Percentiles rank a stretch among this genome's conserved stretches.
Conservation (phyloP, 92 coral and sea anemone species). For the Hydrozoanthus gracilis region DNA sequence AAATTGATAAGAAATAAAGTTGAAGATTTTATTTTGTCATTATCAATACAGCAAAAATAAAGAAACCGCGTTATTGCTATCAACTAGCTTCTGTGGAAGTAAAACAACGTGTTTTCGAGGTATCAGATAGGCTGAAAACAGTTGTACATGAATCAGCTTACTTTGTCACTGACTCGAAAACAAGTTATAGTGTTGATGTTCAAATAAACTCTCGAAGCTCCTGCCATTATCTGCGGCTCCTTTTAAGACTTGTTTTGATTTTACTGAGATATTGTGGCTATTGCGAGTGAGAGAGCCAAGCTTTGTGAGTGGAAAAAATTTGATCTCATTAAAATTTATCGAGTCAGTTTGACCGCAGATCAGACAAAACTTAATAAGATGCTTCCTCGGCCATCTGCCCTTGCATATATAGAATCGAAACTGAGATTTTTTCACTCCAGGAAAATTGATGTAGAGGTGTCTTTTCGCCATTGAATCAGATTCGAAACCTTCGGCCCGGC, state of each 20-base stretch:
- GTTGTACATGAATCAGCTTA: not conserved
- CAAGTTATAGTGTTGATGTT: not conserved
- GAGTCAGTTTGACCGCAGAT: not conserved
- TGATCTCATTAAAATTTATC: conserved; percentile 8
- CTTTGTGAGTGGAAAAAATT: not conserved
- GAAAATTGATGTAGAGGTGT: too few relatives aligned
- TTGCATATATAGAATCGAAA: not conserved
- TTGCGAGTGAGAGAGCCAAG: not conserved
- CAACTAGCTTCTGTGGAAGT: too few relatives aligned
- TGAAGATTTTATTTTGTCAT: too few relatives aligned
- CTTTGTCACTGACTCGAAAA: not conserved
- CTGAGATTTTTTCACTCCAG: too few relatives aligned
- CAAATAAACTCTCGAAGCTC: too few relatives aligned
- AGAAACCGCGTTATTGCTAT: too few relatives aligned
- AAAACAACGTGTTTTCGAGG: too few relatives aligned
- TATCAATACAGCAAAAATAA: too few relatives aligned
- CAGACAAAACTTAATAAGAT: not conserved
- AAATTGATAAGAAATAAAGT: too few relatives aligned
- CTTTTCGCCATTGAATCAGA: too few relatives aligned
- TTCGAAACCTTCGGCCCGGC: too few relatives aligned
- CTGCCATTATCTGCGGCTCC: not conserved
- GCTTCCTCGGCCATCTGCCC: not conserved
- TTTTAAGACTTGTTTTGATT: not conserved
- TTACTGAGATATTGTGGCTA: not conserved
- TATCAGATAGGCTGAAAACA: too few relatives aligned